Percentiles rank a stretch among this genome's conserved stretches.
These are phyloP conservation scores for Cylloceria caligata DNA, from an alignment of 2,888 invertebrate species.

Conservation along the genomic window DNA sequence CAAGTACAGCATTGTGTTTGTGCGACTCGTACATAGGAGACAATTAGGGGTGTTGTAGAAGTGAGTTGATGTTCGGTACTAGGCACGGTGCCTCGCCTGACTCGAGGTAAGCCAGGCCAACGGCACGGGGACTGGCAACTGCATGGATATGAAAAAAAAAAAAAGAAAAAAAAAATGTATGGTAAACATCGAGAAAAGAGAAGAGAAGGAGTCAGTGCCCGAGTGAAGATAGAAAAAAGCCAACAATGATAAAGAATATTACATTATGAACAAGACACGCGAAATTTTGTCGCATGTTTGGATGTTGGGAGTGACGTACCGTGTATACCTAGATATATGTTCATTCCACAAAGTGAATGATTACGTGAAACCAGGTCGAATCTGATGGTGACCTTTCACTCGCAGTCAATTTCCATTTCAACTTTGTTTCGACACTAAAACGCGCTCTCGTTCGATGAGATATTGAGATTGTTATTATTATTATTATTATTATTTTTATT, in stretches of 20 bases:
- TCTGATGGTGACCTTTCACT: conserved; percentile 32
- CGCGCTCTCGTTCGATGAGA: conserved; percentile 16
- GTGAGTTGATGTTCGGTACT: conserved; percentile 77
- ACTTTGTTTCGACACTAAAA: conserved; percentile 21
- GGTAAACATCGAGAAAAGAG: conserved; percentile 76
- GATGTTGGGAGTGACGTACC: neutral
- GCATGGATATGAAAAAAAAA: conserved; percentile 79
- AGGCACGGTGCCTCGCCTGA: conserved; percentile 80
- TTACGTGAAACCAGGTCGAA: conserved; percentile 37
- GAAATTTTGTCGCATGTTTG: conserved; percentile 18
- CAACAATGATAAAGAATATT: neutral
- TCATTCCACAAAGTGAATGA: conserved; percentile 1
- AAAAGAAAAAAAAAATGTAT: conserved; percentile 58
- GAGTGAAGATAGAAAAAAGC: conserved; percentile 12
- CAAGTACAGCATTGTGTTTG: conserved; percentile 4
- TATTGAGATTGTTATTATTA: conserved; percentile 17
- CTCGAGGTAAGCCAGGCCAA: conserved; percentile 67
- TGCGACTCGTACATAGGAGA: conserved; percentile 23
- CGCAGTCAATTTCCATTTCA: conserved; percentile 55
- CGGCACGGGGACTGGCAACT: conserved; percentile 59
- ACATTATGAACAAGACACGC: neutral
- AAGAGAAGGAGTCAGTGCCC: conserved; percentile 12
- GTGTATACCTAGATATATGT: neutral
- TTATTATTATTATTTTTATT: conserved; percentile 14
- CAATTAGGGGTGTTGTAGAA: conserved; percentile 39